These are phyloP conservation scores for Ceratotherium simum DNA, from an alignment of 2,113 vertebrate genomes.

Conservation along the genomic window DNA sequence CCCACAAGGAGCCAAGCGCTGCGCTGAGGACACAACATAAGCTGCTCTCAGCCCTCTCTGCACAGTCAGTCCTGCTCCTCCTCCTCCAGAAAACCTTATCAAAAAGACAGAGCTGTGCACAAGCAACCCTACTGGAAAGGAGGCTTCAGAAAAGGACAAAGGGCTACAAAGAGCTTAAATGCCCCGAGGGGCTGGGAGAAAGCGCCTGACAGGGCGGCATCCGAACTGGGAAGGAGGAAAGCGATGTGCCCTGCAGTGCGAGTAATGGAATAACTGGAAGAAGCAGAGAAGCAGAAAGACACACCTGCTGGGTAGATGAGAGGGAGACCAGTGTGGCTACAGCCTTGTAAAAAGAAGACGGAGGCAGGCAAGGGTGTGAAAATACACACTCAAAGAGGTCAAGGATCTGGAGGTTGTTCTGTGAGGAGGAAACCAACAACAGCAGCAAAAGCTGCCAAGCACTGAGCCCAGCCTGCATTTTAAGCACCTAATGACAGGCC, in stretches of 20 bases:
- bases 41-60: too few species aligned
- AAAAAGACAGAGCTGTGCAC: rapidly evolving
- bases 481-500: neutral
- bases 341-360: rapidly evolving
- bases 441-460: rapidly evolving
- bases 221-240: neutral
- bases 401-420: rapidly evolving
- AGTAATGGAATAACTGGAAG: too few species aligned
- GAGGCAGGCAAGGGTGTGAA: rapidly evolving
- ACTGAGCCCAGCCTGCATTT: rapidly evolving
- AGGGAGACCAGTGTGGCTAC: neutral
- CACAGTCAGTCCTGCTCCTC: too few species aligned
- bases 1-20: neutral
- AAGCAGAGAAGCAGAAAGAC: neutral
- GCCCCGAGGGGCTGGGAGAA: neutral
- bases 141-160: neutral
- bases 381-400: neutral
- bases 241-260: rapidly evolving
- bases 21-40: too few species aligned
- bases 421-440: neutral
- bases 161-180: too few species aligned
- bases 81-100: neutral
- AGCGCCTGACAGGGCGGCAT: neutral
- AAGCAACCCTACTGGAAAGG: rapidly evolving
- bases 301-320: rapidly evolving